Conservation (phyloP, 2,113 vertebrate species). For the Rhodinocichla rosea region DNA sequence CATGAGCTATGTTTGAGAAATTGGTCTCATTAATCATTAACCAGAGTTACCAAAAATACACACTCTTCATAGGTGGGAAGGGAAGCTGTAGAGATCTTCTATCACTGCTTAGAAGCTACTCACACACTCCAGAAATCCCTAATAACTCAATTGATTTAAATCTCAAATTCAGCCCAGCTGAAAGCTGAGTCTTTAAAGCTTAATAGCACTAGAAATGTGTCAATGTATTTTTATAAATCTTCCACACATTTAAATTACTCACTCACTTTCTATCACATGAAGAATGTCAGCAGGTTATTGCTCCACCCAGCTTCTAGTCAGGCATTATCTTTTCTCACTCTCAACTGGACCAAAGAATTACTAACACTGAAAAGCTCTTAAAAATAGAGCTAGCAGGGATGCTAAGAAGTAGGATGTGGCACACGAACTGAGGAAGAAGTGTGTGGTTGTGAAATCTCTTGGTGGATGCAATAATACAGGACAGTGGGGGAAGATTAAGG, state of each 20-base stretch:
- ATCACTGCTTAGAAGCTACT: not conserved
- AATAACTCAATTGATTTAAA: not conserved
- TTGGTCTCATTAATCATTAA: not conserved
- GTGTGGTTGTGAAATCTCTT: not conserved
- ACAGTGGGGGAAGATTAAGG: not conserved
- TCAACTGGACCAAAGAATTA: not conserved
- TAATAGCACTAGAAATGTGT: not conserved
- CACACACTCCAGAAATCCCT: not conserved
- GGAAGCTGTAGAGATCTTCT: not conserved
- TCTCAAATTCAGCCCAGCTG: not conserved
- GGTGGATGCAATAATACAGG: not conserved
- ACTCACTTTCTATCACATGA: not conserved
- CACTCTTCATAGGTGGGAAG: not conserved
- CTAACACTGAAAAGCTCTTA: not conserved
- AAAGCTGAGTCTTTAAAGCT: not conserved
- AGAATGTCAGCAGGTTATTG: not conserved
- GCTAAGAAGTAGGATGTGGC: not conserved
- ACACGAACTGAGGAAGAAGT: not conserved
- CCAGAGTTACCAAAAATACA: not conserved
- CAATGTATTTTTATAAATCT: not conserved
- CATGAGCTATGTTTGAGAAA: not conserved
- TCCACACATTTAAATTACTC: not conserved
- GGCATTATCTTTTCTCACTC: not conserved
- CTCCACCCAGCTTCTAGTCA: not conserved
- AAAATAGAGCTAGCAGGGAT: not conserved